phyloP scores from a whole-genome alignment of 2,888 invertebrate genomes.

The Syrista parreyssii region DNA sequence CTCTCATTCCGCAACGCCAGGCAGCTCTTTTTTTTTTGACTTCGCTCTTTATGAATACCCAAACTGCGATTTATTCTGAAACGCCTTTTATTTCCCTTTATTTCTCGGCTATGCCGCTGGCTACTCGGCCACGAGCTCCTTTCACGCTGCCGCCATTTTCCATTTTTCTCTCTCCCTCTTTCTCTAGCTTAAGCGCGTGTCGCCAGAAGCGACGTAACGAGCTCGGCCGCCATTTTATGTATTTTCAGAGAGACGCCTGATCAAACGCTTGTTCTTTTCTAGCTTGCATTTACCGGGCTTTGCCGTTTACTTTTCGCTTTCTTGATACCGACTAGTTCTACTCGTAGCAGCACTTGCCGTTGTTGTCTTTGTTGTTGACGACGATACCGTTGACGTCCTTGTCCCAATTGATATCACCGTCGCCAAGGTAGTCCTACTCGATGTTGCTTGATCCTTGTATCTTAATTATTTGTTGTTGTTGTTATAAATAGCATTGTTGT shows the following conservation, averaged over 20 bases:
- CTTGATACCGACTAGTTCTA: background rate
- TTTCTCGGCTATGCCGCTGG: background rate
- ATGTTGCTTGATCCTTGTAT: background rate
- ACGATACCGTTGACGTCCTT: background rate
- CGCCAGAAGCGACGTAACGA: background rate
- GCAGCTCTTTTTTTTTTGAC: background rate
- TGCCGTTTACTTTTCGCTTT: background rate
- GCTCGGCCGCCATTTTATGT: background rate
- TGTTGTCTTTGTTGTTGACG: background rate
- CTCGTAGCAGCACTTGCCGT: background rate
- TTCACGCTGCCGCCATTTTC: too few relatives aligned
- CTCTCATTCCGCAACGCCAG: background rate
- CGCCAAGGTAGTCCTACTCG: background rate
- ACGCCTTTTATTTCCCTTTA: background rate
- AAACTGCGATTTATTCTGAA: background rate
- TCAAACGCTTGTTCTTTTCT: background rate
- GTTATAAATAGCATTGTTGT: background rate
- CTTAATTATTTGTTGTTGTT: background rate
- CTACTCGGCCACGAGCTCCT: too few relatives aligned
- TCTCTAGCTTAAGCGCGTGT: background rate
- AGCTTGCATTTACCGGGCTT: background rate
- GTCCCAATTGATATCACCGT: background rate
- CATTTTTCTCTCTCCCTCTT: background rate
- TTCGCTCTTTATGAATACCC: background rate
- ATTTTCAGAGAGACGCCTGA: background rate